A percentile compares a stretch with the other conserved stretches of the same genome.
These are phyloP conservation scores for Willisornis vidua DNA, from an alignment of 2,113 vertebrate genomes.

Conservation along the genomic window DNA sequence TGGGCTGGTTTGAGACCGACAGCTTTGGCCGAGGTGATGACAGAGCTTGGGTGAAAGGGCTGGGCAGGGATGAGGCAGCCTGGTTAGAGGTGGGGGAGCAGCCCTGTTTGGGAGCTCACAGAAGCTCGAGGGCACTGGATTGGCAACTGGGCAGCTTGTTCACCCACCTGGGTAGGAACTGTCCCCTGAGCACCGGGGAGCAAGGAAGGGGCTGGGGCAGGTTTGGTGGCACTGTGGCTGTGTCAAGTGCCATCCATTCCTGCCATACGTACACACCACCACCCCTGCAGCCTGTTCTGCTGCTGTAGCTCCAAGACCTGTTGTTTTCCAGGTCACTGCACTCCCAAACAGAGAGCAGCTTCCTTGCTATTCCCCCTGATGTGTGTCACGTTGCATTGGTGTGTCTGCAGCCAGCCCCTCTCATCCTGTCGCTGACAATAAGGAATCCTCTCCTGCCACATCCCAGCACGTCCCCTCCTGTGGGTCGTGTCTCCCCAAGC, in stretches of 20 bases:
- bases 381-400: constrained; percentile 79
- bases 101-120: background rate
- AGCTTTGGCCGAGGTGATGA: background rate
- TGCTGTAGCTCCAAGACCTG: constrained; percentile 74
- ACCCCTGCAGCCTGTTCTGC: constrained; percentile 44
- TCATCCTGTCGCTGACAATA: constrained; percentile 80
- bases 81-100: background rate
- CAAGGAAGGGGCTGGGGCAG: background rate
- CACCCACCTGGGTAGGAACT: background rate
- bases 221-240: background rate
- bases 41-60: background rate
- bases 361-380: constrained; percentile 78
- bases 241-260: background rate
- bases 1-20: background rate
- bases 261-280: background rate
- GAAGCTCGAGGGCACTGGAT: background rate
- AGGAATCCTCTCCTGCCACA: constrained; percentile 58
- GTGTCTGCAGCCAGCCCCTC: constrained; percentile 79
- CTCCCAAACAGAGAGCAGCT: constrained; percentile 77
- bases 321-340: constrained; percentile 85
- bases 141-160: background rate
- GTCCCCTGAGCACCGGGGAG: background rate
- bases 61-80: background rate
- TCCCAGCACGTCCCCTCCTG: background rate
- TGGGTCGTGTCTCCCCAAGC: background rate